These are phyloP conservation scores for Cheilosia vernalis DNA, from an alignment of 2,888 invertebrate genomes.

Conservation along the genomic window DNA sequence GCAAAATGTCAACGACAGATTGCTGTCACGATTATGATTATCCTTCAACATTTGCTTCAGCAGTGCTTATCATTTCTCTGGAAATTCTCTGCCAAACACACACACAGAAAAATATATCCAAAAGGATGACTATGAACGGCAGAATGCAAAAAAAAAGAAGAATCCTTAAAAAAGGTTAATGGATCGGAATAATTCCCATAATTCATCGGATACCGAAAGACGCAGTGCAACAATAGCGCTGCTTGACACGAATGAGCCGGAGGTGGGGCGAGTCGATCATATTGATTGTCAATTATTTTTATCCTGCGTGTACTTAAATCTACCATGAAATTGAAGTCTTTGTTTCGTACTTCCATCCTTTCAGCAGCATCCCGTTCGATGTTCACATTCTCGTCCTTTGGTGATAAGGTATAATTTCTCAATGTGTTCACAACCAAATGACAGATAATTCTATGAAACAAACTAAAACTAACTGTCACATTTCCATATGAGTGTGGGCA, in stretches of 20 bases:
- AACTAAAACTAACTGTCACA: conserved; percentile 63
- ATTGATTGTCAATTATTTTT: conserved; percentile 72
- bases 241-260: conserved; percentile 20
- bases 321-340: conserved; percentile 53
- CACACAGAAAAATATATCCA: neutral
- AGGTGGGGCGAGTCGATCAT: neutral
- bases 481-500: conserved; percentile 47
- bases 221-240: conserved; percentile 41
- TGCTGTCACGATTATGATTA: conserved; percentile 59
- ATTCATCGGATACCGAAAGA: conserved; percentile 67
- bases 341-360: neutral
- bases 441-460: conserved; percentile 23
- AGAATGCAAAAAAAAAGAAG: conserved; percentile 1
- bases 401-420: conserved; percentile 20
- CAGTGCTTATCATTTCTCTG: conserved; percentile 15
- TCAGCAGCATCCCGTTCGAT: neutral
- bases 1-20: conserved; percentile 60
- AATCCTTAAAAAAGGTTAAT: conserved; percentile 67
- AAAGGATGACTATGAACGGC: neutral
- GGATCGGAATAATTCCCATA: conserved; percentile 71
- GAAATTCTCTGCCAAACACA: conserved; percentile 8
- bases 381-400: neutral
- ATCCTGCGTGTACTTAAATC: conserved; percentile 53
- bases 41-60: conserved; percentile 37
- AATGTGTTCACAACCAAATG: conserved; percentile 20